A percentile compares a stretch with the other conserved stretches of the same genome.
These are phyloP conservation scores for Pangasius krempfi DNA, from an alignment of 2,797 vertebrate genomes.

Conservation along the genomic window DNA sequence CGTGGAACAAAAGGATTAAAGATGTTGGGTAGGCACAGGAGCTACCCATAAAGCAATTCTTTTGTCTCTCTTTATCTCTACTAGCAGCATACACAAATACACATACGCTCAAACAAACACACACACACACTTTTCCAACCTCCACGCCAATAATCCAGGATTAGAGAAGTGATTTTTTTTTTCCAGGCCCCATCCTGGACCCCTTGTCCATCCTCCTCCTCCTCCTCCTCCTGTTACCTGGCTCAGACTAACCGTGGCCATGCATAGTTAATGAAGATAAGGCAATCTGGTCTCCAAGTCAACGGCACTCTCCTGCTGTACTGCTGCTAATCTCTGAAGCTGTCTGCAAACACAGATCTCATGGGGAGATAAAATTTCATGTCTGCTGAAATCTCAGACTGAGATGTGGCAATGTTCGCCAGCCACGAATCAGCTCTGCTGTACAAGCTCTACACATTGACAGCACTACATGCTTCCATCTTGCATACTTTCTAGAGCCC, in stretches of 20 bases:
- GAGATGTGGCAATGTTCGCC: conserved; percentile 14
- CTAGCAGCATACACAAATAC: conserved; percentile 24
- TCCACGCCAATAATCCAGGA: conserved; percentile 42
- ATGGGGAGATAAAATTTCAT: conserved; percentile 58
- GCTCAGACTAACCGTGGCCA: conserved; percentile 64
- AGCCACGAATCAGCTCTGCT: not conserved
- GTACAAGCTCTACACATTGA: not conserved
- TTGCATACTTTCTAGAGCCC: not conserved
- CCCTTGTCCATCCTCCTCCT: conserved; percentile 63
- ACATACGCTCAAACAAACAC: conserved; percentile 22
- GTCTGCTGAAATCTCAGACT: conserved; percentile 58
- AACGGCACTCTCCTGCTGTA: conserved; percentile 58
- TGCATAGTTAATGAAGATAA: conserved; percentile 72
- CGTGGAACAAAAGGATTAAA: conserved; percentile 42
- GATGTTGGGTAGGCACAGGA: conserved; percentile 29
- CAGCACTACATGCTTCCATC: not conserved
- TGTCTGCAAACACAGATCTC: conserved; percentile 63
- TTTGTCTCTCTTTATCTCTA: conserved; percentile 34
- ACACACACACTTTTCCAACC: conserved; percentile 4
- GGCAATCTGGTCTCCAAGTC: conserved; percentile 75
- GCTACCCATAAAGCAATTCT: conserved; percentile 33
- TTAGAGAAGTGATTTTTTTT: conserved; percentile 15
- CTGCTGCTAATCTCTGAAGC: conserved; percentile 58
- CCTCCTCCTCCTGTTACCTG: conserved; percentile 61
- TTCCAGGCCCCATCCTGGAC: conserved; percentile 26